phyloP scores from a whole-genome alignment of 2,113 vertebrate genomes.

The Pantherophis guttatus region DNA sequence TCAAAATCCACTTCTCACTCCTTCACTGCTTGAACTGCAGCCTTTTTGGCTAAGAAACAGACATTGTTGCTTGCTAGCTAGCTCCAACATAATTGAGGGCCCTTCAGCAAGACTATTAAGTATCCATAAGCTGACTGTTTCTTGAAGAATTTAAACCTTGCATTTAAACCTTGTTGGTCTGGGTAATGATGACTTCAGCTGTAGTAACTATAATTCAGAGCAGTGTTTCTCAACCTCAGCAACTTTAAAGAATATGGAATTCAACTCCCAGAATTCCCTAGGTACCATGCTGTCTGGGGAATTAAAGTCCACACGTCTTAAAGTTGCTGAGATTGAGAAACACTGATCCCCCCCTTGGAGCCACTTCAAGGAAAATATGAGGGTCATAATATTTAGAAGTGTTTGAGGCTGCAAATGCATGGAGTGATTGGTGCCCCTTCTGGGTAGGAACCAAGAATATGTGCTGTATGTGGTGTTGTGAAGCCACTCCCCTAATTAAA shows the following conservation, averaged over 20 bases:
- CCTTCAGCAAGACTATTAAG: neutral
- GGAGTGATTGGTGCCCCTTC: neutral
- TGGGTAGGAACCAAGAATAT: neutral
- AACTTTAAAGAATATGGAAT: neutral
- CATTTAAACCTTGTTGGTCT: neutral
- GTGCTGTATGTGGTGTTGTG: neutral
- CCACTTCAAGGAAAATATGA: neutral
- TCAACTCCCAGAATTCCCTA: neutral
- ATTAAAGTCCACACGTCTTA: neutral
- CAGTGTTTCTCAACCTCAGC: neutral
- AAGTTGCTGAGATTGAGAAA: neutral
- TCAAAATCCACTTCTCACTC: neutral
- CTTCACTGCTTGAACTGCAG: neutral
- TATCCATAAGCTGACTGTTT: neutral
- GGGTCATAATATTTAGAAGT: neutral
- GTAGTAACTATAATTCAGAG: neutral
- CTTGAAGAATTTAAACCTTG: neutral
- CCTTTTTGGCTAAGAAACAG: neutral
- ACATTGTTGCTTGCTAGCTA: neutral
- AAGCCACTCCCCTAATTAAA: neutral
- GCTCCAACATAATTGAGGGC: neutral
- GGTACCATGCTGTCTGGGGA: neutral
- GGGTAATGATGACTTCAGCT: neutral
- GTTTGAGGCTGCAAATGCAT: neutral
- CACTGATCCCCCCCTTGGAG: neutral